Evolutionary conservation across 2,888 invertebrate genomes (phyloP), one percentile per base, ranked within the genome.

Genomic region (Carpatolechia fugitivella): DNA sequence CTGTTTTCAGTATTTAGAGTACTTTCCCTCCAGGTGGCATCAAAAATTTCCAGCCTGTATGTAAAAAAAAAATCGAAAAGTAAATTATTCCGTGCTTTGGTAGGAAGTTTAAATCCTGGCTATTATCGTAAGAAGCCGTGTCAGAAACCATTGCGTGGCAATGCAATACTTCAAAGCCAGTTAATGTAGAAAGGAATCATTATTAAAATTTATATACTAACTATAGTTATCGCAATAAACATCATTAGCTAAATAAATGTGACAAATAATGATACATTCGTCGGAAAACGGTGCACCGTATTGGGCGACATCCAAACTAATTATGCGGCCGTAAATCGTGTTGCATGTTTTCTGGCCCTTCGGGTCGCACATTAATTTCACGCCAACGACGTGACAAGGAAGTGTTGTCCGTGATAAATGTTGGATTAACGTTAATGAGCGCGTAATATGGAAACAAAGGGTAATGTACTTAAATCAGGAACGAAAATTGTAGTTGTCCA

Each of bases 301-400:
- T 82, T 84, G 83, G 82, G 77, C 68, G 69, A 68, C 60, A 68
- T 77, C 84, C 82, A 84, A 78, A 77, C 73, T 79, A 78, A 82
- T 82, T 80, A 80, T 74, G 74, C 67, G 68, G 64, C 68, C 71
- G 71, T 82, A 78, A 80, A 80, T 82, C 67, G 56, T 56, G 59
- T 60, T 59, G 64, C 61, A 69, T 74, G 69, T 65, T 65, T n/a
- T 73, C 67, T 66, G 57, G 63, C 69, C 73, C 66, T 70, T 74
- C 67, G 60, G 61, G 64, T 64, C 59, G 57, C 52, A 58, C 72
- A 74, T 74, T 71, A 65, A 74, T 74, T 29, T 33, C n/a, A n/a
- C n/a, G n/a, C n/a, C n/a, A n/a, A 31, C 63, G 64, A 55, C 55
- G 57, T 54, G 58, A 61, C 62, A 58, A 69, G 71, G 71, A 74